These are phyloP conservation scores for Ardeotis arabs DNA, from an alignment of 2,113 vertebrate species.

Conservation along the genomic window DNA sequence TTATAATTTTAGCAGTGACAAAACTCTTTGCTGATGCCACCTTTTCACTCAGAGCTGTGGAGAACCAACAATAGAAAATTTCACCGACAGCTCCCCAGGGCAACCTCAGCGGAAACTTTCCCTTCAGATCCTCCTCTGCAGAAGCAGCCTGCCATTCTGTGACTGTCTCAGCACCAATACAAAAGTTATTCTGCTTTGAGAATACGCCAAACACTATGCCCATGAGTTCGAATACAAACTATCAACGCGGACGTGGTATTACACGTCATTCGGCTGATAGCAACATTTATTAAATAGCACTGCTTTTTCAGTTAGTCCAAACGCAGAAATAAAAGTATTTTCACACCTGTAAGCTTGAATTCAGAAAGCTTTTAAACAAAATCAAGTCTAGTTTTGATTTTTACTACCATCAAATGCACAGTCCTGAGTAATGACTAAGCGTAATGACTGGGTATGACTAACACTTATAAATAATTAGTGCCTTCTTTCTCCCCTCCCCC, in stretches of 20 bases:
- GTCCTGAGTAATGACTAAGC: slow-evolving; percentile 58
- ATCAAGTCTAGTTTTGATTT: slow-evolving; percentile 20
- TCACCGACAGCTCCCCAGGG: neutral
- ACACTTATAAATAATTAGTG: slow-evolving; percentile 67
- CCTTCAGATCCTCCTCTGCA: neutral
- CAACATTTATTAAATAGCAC: neutral
- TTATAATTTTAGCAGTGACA: neutral
- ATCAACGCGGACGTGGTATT: neutral
- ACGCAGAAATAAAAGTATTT: neutral
- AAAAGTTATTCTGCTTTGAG: neutral
- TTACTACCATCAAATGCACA: slow-evolving; percentile 56
- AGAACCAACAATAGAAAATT: accelerated
- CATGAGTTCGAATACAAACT: neutral
- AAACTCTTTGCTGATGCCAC: neutral
- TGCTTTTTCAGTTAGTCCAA: neutral
- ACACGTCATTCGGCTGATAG: neutral
- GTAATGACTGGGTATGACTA: slow-evolving; percentile 67
- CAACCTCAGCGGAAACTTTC: neutral
- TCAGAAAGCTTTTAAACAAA: slow-evolving; percentile 12
- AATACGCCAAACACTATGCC: neutral
- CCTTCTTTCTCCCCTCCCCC: slow-evolving; percentile 10
- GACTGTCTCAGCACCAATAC: neutral
- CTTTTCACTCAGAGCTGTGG: neutral
- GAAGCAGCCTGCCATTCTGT: neutral
- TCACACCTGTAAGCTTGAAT: slow-evolving; percentile 24